Base-by-base conservation (phyloP, 2,888 invertebrate genomes). In the Heliconius erato region DNA sequence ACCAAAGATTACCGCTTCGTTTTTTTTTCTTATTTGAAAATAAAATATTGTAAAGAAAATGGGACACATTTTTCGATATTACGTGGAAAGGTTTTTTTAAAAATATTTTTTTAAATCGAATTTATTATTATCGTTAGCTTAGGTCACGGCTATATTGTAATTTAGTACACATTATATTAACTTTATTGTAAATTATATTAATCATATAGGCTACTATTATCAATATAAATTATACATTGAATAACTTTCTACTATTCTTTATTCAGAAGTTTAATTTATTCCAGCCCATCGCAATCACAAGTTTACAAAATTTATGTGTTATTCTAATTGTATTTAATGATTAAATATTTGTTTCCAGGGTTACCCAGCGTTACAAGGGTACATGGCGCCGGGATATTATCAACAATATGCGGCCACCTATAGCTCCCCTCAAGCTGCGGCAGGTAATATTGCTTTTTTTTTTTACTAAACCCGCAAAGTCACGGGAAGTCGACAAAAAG, bases 311-410 rank as follows among this genome's bases (percentile, higher is more conserved):
- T 23, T 7, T 14, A 69, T 35, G 23, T 26, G n/a, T 44, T 23
- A n/a, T 71, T 40, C 11, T 44, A 14, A 71, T 23, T 72, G 72
- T 65, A 63, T 74, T 40, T 79, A 74, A 76, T 71, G 59, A 44
- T 65, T 32, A n/a, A 23, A 40, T 72, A 19, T 28, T 76, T 74
- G 63, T 54, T 93, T 94, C 71, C 97, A 98, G 96, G 97, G 97
- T 77, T 97, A 97, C 91, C 97, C 97, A 84, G 96, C 93, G 89
- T 97, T 98, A 97, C 98, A 98, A 91, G 97, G 98, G 87, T 98
- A 98, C 90, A 97, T 98, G 97, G 98, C 98, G 90, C 97, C 97
- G 80, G 97, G 97, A 78, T 97, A 97, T 94, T 97, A 97, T 88
- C 97, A 97, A 89, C 97, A 97, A 87, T 96, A 93, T 92, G 96